These are phyloP conservation scores for Pedicia rivosa DNA, from an alignment of 2,888 invertebrate genomes.

Conservation along the genomic window DNA sequence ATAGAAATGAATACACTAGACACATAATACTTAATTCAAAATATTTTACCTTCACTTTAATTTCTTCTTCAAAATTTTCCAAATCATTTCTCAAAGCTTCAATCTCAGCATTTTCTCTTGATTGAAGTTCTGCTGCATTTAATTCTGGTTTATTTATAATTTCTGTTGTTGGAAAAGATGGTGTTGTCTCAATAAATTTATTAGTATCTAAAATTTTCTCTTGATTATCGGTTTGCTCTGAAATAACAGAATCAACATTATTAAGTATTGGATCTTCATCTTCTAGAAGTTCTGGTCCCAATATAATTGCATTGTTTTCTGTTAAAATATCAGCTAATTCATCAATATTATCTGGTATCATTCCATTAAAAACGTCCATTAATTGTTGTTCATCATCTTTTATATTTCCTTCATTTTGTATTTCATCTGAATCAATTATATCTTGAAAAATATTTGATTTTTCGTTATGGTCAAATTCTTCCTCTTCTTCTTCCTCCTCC, in stretches of 20 bases:
- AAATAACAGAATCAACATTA: constrained; percentile 18
- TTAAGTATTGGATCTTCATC: constrained; percentile 24
- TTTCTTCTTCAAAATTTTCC: constrained; percentile 11
- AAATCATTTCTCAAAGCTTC: constrained; percentile 7
- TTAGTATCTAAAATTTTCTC: too few relatives aligned
- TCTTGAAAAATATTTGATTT: not conserved
- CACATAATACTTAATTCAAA: too few relatives aligned
- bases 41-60: constrained; percentile 9
- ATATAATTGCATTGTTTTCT: constrained; percentile 15
- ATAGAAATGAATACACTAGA: too few relatives aligned
- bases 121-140: not conserved
- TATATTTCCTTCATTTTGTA: too few relatives aligned
- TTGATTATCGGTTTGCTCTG: not conserved
- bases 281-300: constrained; percentile 23
- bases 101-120: not conserved
- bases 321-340: constrained; percentile 25
- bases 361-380: constrained; percentile 25
- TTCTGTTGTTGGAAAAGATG: too few relatives aligned
- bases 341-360: constrained; percentile 26
- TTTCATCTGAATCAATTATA: not conserved
- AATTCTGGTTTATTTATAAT: too few relatives aligned
- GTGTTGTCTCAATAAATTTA: too few relatives aligned
- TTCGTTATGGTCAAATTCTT: too few relatives aligned
- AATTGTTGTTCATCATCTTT: constrained; percentile 26
- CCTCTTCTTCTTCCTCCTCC: not conserved